Evolutionary conservation across 2,797 vertebrate species (phyloP), one percentile per base, ranked within the genome.

Genomic region (Channa striata): DNA sequence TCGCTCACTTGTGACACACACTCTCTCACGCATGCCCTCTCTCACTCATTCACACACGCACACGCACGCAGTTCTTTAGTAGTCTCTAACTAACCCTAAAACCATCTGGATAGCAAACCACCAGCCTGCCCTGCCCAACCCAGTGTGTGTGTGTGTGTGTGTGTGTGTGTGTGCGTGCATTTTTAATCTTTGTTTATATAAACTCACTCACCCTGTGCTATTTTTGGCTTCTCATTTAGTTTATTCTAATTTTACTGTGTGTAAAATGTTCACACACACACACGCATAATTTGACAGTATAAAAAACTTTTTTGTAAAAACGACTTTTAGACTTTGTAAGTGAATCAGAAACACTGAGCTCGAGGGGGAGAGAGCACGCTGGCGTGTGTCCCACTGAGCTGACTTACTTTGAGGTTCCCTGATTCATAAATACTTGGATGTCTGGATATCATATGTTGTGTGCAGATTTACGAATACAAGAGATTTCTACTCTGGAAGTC

Each of bases 61-160:
- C 72, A 67, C 78, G 76, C 43, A 23, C 50, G 33, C 57, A 39
- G 40, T 30, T 86, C 84, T 91, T 88, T 84, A 66, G 36, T 71
- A 91, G 82, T 89, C 89, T 93, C 79, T 91, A 91, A 91, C 88
- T 93, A 92, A 91, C 88, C 88, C 87, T 89, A 89, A 90, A 93
- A 90, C 87, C 91, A 92, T 92, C 89, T 93, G 92, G 92, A 86
- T 65, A 36, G 81, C 85, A 86, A 86, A 92, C 91, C 91, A 63
- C 85, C 49, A 74, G 72, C 78, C 65, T 77, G 92, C 89, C 92
- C 92, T 85, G 87, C 92, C 92, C 90, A 89, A 71, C 53, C 73
- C 59, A 54, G 67, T 30, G 43, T 39, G 57, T 30, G 50, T 53
- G 46, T 70, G 36, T 50, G 2, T 67, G 6, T 42, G 7, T 68